Percentiles rank a stretch among this genome's conserved stretches.
These are phyloP conservation scores for Rhagoletis zephyria DNA, from an alignment of 1,140 invertebrate species.

Conservation along the genomic window DNA sequence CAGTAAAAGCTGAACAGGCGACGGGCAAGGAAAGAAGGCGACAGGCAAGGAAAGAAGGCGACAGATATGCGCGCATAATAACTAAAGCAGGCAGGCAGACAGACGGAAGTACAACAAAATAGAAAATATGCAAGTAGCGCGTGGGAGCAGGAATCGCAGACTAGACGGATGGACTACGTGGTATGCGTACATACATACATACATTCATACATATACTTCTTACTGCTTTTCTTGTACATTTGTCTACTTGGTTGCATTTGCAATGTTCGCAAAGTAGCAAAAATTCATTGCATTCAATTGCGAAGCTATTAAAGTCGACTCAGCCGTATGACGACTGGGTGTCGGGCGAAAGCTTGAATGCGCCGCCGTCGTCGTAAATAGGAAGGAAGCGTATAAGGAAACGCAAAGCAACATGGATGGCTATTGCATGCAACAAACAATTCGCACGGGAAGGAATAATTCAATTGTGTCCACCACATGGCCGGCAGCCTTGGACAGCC, in stretches of 20 bases:
- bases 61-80: not conserved
- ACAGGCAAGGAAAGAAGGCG: not conserved
- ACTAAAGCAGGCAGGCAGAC: not conserved
- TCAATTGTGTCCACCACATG: conserved; percentile 27
- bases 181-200: not conserved
- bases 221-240: no score
- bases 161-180: conserved; percentile 20
- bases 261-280: not conserved
- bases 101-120: not conserved
- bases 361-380: not conserved
- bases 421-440: conserved; percentile 14
- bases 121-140: not conserved
- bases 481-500: not conserved
- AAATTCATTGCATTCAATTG: conserved; percentile 51
- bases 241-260: no score
- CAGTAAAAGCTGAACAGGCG: not conserved
- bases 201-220: no score
- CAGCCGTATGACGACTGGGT: not conserved
- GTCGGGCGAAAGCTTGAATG: not conserved
- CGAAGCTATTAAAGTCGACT: conserved; percentile 34
- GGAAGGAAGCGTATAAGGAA: not conserved
- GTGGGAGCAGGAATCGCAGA: not conserved
- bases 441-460: conserved; percentile 20
- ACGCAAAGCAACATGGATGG: conserved; percentile 1
- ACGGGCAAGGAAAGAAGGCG: not conserved